A percentile compares a stretch with the other conserved stretches of the same genome.
These are phyloP conservation scores for Drosophila leonis DNA, from an alignment of 2,888 invertebrate species.

Conservation along the genomic window DNA sequence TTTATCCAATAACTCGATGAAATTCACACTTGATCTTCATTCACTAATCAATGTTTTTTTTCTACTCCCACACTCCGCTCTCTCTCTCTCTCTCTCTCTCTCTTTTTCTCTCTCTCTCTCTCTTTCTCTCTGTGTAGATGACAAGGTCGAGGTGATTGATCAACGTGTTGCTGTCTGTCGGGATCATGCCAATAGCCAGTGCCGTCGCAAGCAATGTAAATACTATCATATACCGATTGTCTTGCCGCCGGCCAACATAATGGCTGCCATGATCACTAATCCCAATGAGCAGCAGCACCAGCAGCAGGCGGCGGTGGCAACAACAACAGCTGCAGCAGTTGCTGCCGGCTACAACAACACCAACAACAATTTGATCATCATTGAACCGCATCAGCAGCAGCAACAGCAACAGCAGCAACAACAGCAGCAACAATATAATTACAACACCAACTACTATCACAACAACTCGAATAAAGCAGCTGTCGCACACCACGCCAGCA, in stretches of 20 bases:
- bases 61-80: neutral
- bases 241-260: slow-evolving; percentile 93
- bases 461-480: slow-evolving; percentile 53
- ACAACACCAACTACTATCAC: slow-evolving; percentile 49
- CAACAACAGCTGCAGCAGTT: slow-evolving; percentile 82
- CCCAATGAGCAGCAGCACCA: slow-evolving; percentile 68
- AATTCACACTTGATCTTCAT: neutral
- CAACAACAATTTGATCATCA: slow-evolving; percentile 81
- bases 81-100: neutral
- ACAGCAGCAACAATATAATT: slow-evolving; percentile 63
- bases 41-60: slow-evolving; percentile 21
- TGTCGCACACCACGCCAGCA: slow-evolving; percentile 57
- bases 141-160: slow-evolving; percentile 97
- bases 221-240: slow-evolving; percentile 98
- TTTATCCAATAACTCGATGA: slow-evolving; percentile 47
- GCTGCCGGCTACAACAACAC: slow-evolving; percentile 56
- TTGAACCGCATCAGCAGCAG: slow-evolving; percentile 80
- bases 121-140: slow-evolving; percentile 87
- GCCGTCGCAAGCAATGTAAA: slow-evolving; percentile 97
- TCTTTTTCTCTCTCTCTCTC: slow-evolving; percentile 2
- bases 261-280: slow-evolving; percentile 87
- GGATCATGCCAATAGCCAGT: slow-evolving; percentile 97
- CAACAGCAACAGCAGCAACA: slow-evolving; percentile 73
- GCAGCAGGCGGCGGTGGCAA: slow-evolving; percentile 60
- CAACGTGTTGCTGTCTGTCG: slow-evolving; percentile 98